A percentile compares a stretch with the other conserved stretches of the same genome.
Evolutionary conservation across 35 echinoderm and acorn worm species (phyloP).

Genomic region (Hemicentrotus pulcherrimus): DNA sequence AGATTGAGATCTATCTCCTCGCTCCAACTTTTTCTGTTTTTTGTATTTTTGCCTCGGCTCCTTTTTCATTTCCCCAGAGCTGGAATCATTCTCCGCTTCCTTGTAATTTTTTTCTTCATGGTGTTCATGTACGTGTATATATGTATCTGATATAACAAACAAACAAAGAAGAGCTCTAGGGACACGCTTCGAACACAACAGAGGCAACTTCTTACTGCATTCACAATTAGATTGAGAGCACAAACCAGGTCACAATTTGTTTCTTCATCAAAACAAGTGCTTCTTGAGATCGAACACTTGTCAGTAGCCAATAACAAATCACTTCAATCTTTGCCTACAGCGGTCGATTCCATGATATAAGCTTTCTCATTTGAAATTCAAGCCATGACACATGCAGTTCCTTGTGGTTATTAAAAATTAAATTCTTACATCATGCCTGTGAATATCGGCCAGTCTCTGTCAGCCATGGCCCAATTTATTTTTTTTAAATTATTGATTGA

Average conservation of each 20-base stretch:
- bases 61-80: background rate
- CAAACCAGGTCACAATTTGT: background rate
- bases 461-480: too few relatives aligned
- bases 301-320: background rate
- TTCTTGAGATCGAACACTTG: background rate
- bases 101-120: background rate
- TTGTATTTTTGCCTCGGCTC: background rate
- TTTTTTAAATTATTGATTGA: too few relatives aligned
- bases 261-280: background rate
- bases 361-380: constrained; percentile 24
- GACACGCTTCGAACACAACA: background rate
- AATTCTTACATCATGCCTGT: background rate
- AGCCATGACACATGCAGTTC: background rate
- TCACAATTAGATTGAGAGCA: background rate
- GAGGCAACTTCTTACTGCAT: background rate
- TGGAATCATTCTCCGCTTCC: background rate
- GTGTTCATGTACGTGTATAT: background rate
- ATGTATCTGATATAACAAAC: too few relatives aligned
- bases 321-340: background rate
- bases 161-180: background rate
- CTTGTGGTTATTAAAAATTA: background rate
- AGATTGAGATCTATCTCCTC: background rate
- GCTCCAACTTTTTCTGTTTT: background rate
- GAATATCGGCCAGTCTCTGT: background rate
- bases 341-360: background rate